Conservation (phyloP, 2,888 invertebrate genomes). For the Spisula subtruncata region DNA sequence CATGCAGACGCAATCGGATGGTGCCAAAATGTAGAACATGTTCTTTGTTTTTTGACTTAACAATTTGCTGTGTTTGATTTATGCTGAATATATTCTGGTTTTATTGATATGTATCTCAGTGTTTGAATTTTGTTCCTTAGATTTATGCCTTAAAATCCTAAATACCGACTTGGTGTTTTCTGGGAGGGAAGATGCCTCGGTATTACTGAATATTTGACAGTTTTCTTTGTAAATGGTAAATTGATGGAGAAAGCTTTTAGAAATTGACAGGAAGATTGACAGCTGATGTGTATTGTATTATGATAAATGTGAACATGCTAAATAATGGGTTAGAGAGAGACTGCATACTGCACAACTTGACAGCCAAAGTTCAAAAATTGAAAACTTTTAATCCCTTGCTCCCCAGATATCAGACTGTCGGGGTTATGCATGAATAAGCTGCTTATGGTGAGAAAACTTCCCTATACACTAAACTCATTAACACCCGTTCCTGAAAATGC, state of each 20-base stretch:
- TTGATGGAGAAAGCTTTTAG: slow-evolving; percentile 34
- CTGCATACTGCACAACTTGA: slow-evolving; percentile 16
- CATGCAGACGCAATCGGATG: not conserved
- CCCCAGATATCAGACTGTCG: not conserved
- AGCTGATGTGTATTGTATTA: slow-evolving; percentile 64
- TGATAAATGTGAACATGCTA: slow-evolving; percentile 62
- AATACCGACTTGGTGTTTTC: not conserved
- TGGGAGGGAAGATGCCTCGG: not conserved
- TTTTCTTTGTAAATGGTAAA: slow-evolving; percentile 39
- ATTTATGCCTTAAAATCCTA: slow-evolving; percentile 5
- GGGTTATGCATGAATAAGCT: not conserved
- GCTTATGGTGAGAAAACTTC: not conserved
- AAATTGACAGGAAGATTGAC: slow-evolving; percentile 57
- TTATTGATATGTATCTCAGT: not conserved
- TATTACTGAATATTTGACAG: slow-evolving; percentile 24
- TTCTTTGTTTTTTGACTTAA: slow-evolving; percentile 17
- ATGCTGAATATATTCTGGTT: not conserved
- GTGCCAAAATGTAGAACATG: not conserved
- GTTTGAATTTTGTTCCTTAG: not conserved
- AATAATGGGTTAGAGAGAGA: slow-evolving; percentile 14
- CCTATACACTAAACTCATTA: not conserved
- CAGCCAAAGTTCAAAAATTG: not conserved
- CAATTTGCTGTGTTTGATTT: slow-evolving; percentile 16
- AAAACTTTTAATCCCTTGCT: not conserved
- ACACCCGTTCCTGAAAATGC: not conserved